Evolutionary conservation across 2,113 vertebrate genomes (phyloP).

Genomic region (Candoia aspera): DNA sequence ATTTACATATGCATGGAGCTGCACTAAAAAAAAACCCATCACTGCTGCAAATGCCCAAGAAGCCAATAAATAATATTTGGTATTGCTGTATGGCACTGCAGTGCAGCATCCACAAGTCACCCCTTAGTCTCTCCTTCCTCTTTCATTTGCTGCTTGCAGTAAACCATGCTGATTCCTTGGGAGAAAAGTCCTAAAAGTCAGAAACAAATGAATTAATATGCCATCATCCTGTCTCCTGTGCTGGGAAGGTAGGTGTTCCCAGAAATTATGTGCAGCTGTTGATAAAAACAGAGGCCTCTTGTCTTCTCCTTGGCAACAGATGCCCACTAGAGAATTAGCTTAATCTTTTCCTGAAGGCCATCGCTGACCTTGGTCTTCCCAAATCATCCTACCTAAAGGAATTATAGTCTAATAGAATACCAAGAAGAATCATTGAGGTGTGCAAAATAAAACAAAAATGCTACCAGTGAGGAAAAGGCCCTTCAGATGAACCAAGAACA

Average conservation of each 20-base stretch:
- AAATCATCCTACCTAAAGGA: too few relatives aligned
- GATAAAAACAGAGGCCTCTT: neutral
- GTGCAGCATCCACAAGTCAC: slow-evolving; percentile 12
- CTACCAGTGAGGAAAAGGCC: neutral
- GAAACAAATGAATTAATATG: neutral
- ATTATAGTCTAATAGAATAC: too few relatives aligned
- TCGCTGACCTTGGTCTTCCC: too few relatives aligned
- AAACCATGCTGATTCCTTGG: slow-evolving; percentile 23
- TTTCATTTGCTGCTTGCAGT: slow-evolving; percentile 10
- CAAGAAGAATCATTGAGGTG: neutral
- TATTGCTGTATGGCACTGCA: slow-evolving; percentile 30
- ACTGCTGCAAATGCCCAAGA: slow-evolving; percentile 32
- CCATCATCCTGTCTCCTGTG: slow-evolving; percentile 4
- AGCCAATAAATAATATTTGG: slow-evolving; percentile 46
- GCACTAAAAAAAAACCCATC: slow-evolving; percentile 30
- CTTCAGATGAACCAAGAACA: neutral
- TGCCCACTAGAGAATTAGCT: neutral
- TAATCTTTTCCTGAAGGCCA: too few relatives aligned
- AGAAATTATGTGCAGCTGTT: neutral
- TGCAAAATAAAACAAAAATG: neutral
- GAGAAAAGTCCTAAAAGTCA: slow-evolving; percentile 14
- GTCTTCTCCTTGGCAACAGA: neutral
- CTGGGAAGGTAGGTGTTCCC: neutral
- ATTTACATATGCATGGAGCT: slow-evolving; percentile 30
- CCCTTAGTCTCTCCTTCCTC: slow-evolving; percentile 4